Conservation (phyloP, 1,140 invertebrate species). For the Hyposmocoma kahamanoa region DNA sequence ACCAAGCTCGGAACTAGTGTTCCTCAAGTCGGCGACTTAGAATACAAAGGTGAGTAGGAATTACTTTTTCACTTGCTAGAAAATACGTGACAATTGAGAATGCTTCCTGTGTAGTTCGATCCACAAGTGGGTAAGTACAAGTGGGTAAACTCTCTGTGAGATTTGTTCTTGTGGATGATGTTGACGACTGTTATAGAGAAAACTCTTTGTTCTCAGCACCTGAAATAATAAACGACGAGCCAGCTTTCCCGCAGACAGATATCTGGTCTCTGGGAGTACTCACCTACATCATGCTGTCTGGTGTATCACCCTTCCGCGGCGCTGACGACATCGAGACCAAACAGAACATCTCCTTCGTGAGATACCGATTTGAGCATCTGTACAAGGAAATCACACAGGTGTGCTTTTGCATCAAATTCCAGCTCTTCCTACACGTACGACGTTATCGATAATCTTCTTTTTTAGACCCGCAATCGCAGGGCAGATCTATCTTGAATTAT, state of each 20-base stretch:
- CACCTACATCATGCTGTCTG: conserved; percentile 95
- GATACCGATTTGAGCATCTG: conserved; percentile 95
- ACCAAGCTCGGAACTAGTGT: conserved; percentile 85
- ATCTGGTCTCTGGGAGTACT: conserved; percentile 97
- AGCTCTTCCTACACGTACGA: too few species aligned
- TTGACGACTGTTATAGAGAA: not conserved
- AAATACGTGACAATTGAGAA: too few species aligned
- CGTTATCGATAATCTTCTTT: too few species aligned
- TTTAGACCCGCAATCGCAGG: too few species aligned
- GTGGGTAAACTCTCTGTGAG: too few species aligned
- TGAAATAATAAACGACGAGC: conserved; percentile 91
- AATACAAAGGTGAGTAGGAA: conserved; percentile 84
- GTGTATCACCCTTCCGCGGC: conserved; percentile 93
- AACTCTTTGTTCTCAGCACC: conserved; percentile 79
- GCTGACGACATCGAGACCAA: conserved; percentile 87
- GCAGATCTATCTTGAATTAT: too few species aligned
- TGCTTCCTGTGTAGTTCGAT: too few species aligned
- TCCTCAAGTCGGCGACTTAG: conserved; percentile 78
- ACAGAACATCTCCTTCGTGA: conserved; percentile 93
- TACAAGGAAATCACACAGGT: conserved; percentile 96
- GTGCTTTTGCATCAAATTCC: too few species aligned
- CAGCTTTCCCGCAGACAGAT: conserved; percentile 91
- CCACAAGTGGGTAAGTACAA: too few species aligned
- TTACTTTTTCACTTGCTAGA: too few species aligned
- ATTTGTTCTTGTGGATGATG: too few species aligned